Conservation (phyloP, 2,888 invertebrate genomes). For the Ariolimax columbianus region DNA sequence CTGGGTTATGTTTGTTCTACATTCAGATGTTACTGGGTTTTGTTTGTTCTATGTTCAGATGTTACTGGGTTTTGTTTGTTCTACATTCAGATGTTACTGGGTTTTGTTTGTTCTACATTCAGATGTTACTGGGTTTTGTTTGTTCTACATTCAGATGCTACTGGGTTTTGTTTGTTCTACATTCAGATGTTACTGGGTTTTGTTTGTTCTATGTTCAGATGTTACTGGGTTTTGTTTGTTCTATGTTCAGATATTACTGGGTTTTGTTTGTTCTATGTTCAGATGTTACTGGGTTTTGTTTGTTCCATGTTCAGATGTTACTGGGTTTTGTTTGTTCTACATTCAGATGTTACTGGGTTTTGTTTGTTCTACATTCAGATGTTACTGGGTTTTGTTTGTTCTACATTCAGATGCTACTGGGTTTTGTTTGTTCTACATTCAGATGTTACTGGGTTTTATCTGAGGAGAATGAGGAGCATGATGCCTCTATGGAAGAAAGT, state of each 20-base stretch:
- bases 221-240: too few relatives aligned
- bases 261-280: background rate
- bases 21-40: background rate
- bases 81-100: too few relatives aligned
- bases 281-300: background rate
- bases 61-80: background rate
- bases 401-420: background rate
- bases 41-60: background rate
- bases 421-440: background rate
- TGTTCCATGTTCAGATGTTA: background rate
- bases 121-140: too few relatives aligned
- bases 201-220: too few relatives aligned
- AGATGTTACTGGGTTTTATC: constrained; percentile 74
- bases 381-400: background rate
- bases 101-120: too few relatives aligned
- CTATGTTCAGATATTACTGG: background rate
- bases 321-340: background rate
- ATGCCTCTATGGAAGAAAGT: constrained; percentile 44
- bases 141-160: too few relatives aligned
- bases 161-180: too few relatives aligned
- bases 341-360: background rate
- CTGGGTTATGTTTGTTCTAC: background rate
- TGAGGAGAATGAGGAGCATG: constrained; percentile 59
- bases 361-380: background rate
- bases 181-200: too few relatives aligned